Percentiles rank a stretch among this genome's conserved stretches.
Conservation (phyloP, 2,113 vertebrate genomes). For the Petrocephalus microphthalmus region DNA sequence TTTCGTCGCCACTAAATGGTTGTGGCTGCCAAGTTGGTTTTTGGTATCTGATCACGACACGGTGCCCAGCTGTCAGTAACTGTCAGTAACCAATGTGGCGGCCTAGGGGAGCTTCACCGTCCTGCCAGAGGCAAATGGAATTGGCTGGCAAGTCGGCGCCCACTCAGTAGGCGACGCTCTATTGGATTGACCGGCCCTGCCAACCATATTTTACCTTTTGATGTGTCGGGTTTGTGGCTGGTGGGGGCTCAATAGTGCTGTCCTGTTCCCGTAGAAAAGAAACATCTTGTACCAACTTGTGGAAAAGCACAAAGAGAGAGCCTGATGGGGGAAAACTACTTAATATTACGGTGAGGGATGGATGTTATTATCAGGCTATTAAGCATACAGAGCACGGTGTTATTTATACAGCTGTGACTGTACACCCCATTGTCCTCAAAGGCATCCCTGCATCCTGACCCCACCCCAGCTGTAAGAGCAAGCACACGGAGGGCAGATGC, state of each 20-base stretch:
- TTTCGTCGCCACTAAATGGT: neutral
- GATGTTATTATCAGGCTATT: neutral
- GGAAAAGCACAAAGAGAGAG: neutral
- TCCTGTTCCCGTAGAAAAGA: neutral
- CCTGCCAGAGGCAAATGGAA: neutral
- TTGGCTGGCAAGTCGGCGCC: neutral
- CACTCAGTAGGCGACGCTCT: neutral
- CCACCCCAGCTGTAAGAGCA: neutral
- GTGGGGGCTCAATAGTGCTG: neutral
- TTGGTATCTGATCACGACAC: neutral
- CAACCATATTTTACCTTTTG: neutral
- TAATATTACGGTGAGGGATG: neutral
- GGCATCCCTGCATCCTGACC: neutral
- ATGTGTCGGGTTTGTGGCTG: neutral
- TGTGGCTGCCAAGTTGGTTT: neutral
- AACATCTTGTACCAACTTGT: neutral
- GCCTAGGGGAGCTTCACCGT: no score
- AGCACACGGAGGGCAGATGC: neutral
- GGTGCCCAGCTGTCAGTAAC: neutral
- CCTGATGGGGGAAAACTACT: neutral
- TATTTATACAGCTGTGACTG: conserved; percentile 4
- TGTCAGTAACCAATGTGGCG: neutral
- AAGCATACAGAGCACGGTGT: neutral
- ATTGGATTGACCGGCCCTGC: neutral
- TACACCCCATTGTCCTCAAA: neutral